Conservation (phyloP, 2,113 vertebrate species). For the Heptranchias perlo region DNA sequence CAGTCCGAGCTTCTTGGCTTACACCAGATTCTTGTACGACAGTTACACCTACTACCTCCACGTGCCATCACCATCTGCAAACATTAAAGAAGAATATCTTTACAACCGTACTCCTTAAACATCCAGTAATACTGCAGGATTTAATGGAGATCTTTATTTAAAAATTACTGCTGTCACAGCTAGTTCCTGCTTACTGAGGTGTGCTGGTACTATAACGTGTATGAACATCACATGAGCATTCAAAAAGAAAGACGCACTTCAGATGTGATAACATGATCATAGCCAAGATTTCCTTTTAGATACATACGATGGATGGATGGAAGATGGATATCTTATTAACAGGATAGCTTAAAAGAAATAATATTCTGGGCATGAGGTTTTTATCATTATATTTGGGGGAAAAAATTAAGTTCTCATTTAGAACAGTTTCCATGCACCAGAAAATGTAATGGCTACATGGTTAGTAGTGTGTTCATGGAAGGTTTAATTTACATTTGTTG, state of each 20-base stretch:
- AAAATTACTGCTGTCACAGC: background rate
- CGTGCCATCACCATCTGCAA: constrained; percentile 52
- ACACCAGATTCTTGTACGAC: constrained; percentile 52
- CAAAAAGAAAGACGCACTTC: background rate
- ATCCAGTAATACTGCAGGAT: background rate
- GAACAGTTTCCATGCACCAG: background rate
- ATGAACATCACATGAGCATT: background rate
- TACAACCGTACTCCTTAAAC: background rate
- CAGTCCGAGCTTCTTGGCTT: constrained; percentile 48
- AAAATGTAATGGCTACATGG: background rate
- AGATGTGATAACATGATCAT: background rate
- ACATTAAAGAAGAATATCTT: background rate
- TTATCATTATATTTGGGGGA: background rate
- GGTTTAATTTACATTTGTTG: too few species aligned
- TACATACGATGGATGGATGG: too few species aligned
- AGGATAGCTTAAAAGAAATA: too few species aligned
- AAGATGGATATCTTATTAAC: background rate
- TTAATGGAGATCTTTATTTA: background rate
- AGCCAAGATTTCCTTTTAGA: background rate
- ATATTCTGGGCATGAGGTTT: background rate
- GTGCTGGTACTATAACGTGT: background rate
- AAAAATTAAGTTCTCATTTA: background rate
- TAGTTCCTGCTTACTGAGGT: background rate
- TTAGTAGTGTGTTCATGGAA: background rate
- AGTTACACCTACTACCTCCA: constrained; percentile 48